Conservation (phyloP, 1,140 invertebrate species). For the Heliothis subflexa region DNA sequence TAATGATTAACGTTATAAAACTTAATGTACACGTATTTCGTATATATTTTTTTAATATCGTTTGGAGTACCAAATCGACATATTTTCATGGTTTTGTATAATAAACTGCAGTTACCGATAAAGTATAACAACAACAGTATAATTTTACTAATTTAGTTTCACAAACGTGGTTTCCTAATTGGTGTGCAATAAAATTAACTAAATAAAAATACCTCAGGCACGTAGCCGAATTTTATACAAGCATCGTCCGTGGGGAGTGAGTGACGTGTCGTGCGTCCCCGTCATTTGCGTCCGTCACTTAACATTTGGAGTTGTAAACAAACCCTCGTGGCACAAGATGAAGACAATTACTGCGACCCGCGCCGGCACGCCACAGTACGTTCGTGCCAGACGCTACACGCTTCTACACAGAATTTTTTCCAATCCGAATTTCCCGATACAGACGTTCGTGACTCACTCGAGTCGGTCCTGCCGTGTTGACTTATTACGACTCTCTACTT, state of each 20-base stretch:
- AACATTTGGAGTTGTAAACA: constrained; percentile 39
- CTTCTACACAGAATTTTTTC: constrained; percentile 66
- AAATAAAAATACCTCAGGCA: not conserved
- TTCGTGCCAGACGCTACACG: constrained; percentile 52
- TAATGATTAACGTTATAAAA: too few species aligned
- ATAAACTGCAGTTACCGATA: too few species aligned
- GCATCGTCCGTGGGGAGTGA: not conserved
- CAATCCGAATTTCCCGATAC: constrained; percentile 69
- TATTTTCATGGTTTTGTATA: too few species aligned
- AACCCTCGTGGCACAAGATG: constrained; percentile 48
- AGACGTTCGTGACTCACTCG: constrained; percentile 57
- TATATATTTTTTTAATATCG: too few species aligned
- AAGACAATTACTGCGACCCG: constrained; percentile 55
- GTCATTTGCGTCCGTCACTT: constrained; percentile 10
- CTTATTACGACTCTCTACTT: constrained; percentile 54
- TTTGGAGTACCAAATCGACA: too few species aligned
- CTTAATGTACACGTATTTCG: too few species aligned
- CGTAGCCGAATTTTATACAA: not conserved
- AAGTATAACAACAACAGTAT: too few species aligned
- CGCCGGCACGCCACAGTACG: constrained; percentile 57
- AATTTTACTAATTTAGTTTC: too few species aligned
- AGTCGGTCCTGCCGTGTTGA: constrained; percentile 59
- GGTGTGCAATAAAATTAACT: not conserved
- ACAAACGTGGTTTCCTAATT: too few species aligned
- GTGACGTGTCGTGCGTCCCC: constrained; percentile 20